Conservation (phyloP, 2,113 vertebrate species). For the Abramis brama region DNA sequence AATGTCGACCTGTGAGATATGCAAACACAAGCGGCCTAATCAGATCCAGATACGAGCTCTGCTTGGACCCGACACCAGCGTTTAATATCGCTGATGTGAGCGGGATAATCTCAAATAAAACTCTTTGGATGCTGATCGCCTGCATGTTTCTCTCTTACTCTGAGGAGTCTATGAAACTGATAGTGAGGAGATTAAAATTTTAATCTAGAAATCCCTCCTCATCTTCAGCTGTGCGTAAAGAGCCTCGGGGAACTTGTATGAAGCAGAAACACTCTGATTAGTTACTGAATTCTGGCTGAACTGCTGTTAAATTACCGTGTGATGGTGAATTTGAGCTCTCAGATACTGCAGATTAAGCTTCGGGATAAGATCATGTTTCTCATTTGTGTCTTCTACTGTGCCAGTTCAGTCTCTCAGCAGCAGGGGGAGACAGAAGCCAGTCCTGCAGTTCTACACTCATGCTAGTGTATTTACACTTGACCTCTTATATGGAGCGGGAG, state of each 20-base stretch:
- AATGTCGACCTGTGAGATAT: conserved; percentile 34
- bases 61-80: conserved; percentile 6
- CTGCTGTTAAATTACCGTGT: conserved; percentile 11
- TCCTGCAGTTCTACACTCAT: background rate
- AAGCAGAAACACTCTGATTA: conserved; percentile 4
- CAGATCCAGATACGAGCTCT: conserved; percentile 10
- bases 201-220: background rate
- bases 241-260: conserved; percentile 14
- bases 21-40: conserved; percentile 6
- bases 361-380: conserved; percentile 26
- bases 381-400: background rate
- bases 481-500: background rate
- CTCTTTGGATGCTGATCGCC: conserved; percentile 31
- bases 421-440: conserved; percentile 1
- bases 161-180: conserved; percentile 11
- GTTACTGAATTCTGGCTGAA: conserved; percentile 31
- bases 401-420: background rate
- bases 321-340: conserved; percentile 31
- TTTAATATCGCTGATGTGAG: conserved; percentile 15
- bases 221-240: conserved; percentile 1
- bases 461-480: background rate
- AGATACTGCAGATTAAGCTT: conserved; percentile 44
- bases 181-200: conserved; percentile 27
- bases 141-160: conserved; percentile 30
- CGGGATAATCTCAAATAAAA: conserved; percentile 37